Base-by-base conservation (phyloP, 2,888 invertebrate species). In the Sycophila texana region DNA sequence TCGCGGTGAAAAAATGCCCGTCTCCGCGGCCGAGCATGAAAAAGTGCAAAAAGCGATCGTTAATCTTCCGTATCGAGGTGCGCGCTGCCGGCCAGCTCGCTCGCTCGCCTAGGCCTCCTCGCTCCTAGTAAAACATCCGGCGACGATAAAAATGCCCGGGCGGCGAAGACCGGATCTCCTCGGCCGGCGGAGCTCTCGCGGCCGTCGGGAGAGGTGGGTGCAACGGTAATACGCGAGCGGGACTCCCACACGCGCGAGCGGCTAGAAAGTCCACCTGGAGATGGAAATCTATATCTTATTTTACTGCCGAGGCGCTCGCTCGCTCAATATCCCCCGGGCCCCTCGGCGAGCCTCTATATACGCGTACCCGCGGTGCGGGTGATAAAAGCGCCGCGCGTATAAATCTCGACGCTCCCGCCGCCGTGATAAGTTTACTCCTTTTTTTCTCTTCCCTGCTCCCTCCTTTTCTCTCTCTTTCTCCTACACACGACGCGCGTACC, bases 241-340 rank as follows among this genome's bases (percentile, higher is more conserved):
- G 82, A 83, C 83, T 83, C 84, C 83, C 85, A 84, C 86, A 87
- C 85, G 87, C 86, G 84, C 87, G 87, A 83, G 82, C 85, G 84
- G 84, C 86, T 89, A 89, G 89, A 90, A 89, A 89, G 89, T 89
- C 87, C 81, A 87, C 87, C 74, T 49, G 72, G 88, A 89, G 90
- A 89, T 89, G 89, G 88, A 89, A 90, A 90, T 89, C 90, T 90
- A 88, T 89, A 90, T 89, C 88, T 89, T 89, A 89, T 88, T 89
- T 89, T 89, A 89, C 86, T 86, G 86, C 85, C 86, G 83, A 47
- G 75, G 57, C 57, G 63, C 70, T n/a, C 73, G 75, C 86, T 87
- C 85, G 84, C 86, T 88, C 87, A 86, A 89, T 88, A 88, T 87
- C 86, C 86, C 84, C 85, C 85, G 86, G 84, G 53, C 86, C 83